Conservation (phyloP, 2,888 invertebrate species). For the Parnassius glacialis region DNA sequence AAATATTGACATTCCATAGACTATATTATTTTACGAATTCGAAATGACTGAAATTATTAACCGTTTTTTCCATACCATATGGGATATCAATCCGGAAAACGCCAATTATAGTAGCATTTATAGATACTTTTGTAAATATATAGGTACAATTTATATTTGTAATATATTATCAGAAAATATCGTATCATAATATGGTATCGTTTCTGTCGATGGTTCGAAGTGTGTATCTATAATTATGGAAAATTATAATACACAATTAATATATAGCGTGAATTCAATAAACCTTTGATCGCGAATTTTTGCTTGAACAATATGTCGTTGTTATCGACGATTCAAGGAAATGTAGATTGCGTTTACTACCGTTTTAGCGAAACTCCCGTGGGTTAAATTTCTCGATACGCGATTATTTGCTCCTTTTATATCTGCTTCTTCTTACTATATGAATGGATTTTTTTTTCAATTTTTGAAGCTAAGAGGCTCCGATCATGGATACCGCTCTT, state of each 20-base stretch:
- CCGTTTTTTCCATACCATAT: slow-evolving; percentile 14
- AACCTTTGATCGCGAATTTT: neutral
- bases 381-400: no score
- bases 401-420: no score
- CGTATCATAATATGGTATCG: neutral
- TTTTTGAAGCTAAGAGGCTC: no score
- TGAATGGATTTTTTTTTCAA: no score
- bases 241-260: neutral
- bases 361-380: no score
- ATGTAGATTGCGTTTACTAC: no score
- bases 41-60: slow-evolving; percentile 22
- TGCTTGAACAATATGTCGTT: no score
- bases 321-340: no score
- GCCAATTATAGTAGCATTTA: slow-evolving; percentile 37
- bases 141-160: slow-evolving; percentile 28
- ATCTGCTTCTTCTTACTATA: no score
- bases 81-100: slow-evolving; percentile 39
- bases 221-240: neutral
- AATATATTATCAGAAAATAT: slow-evolving; percentile 25
- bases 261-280: neutral
- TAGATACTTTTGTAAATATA: slow-evolving; percentile 35
- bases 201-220: slow-evolving; percentile 4
- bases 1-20: neutral
- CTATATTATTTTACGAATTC: neutral
- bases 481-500: no score